Conservation (phyloP, 2,113 vertebrate genomes). For the Octodon degus region DNA sequence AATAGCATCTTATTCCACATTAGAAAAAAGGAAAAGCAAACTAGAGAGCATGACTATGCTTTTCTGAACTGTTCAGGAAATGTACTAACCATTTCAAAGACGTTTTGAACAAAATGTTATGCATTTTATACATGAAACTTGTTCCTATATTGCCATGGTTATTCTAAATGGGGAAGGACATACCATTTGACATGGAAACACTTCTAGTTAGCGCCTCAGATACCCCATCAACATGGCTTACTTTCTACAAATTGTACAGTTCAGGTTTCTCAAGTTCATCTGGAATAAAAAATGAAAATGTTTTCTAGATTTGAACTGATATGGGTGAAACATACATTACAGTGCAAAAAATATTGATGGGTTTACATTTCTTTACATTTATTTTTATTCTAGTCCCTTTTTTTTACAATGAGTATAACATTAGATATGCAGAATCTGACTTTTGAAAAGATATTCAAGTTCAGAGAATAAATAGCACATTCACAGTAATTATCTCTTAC, state of each 20-base stretch:
- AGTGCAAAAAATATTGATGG: not conserved
- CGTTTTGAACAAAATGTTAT: conserved; percentile 36
- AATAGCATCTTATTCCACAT: too few relatives aligned
- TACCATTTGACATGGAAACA: not conserved
- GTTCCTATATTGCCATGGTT: not conserved
- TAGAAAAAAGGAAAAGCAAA: not conserved
- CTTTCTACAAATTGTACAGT: not conserved
- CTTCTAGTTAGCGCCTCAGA: conserved; percentile 42
- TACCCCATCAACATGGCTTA: not conserved
- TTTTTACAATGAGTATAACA: not conserved
- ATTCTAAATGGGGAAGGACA: conserved; percentile 34
- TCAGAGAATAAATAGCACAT: not conserved
- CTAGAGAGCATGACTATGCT: not conserved
- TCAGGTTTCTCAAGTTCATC: not conserved
- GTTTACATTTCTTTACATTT: not conserved
- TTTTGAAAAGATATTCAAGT: not conserved
- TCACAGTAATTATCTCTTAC: not conserved
- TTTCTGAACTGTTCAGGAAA: not conserved
- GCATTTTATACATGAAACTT: conserved; percentile 40
- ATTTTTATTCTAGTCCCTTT: not conserved
- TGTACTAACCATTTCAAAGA: not conserved
- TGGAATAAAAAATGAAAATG: not conserved
- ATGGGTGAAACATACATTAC: not conserved
- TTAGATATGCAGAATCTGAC: not conserved
- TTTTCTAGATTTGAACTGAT: conserved; percentile 47